Evolutionary conservation across 2,888 invertebrate species (phyloP), one percentile per base, ranked within the genome.

Genomic region (Pristionchus entomophagus): DNA sequence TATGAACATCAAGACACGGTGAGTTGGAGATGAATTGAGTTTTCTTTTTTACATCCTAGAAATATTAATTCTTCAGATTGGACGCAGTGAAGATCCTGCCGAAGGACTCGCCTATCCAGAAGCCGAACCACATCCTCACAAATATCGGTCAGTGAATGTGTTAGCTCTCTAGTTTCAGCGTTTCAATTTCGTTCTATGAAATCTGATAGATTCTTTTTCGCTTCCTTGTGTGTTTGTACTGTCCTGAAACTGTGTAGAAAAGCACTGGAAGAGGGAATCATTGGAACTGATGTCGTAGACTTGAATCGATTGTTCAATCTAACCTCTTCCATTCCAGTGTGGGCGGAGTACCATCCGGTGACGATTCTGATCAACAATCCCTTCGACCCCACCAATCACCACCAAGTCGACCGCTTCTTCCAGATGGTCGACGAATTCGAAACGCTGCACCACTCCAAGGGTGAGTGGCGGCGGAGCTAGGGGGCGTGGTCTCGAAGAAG

Each of bases 261-360:
- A n/a, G n/a, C n/a, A n/a, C n/a, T n/a, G n/a, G n/a, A n/a, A n/a
- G n/a, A n/a, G n/a, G n/a, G n/a, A n/a, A n/a, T n/a, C n/a, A n/a
- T n/a, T n/a, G n/a, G n/a, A n/a, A n/a, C n/a, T n/a, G n/a, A n/a
- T n/a, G n/a, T n/a, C n/a, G n/a, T n/a, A n/a, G n/a, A n/a, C n/a
- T n/a, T n/a, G n/a, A n/a, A n/a, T n/a, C n/a, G n/a, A n/a, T n/a
- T n/a, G n/a, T 77, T 26, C 26, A 41, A 4, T 41, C 38, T 26
- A 5, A 41, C 22, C 14, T 77, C 45, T 29, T 29, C 19, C n/a
- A 2, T 84, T 88, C 86, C 88, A 86, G 92, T 93, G 4, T 93
- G 93, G 93, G 89, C 88, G 38, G 92, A 93, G 83, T 92, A 93
- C 86, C 92, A 92, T 45, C 91, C 93, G 6, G 92, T 93, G 65